These are phyloP conservation scores for Drosophila sproati DNA, from an alignment of 1,140 invertebrate genomes.

Conservation along the genomic window DNA sequence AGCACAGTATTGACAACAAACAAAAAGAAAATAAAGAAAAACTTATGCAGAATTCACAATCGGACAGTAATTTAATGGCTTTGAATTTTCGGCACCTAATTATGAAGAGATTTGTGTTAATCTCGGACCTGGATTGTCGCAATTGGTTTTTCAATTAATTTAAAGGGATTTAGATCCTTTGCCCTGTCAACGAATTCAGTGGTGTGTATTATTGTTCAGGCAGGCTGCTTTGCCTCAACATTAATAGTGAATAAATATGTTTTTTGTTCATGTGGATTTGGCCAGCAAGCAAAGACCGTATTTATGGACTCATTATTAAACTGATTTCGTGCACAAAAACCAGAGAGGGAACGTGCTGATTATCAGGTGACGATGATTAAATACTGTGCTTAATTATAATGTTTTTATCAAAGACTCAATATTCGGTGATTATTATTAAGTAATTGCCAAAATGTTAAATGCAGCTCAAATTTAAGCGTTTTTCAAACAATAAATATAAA, in stretches of 20 bases:
- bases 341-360: background rate
- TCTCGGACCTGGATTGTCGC: constrained; percentile 48
- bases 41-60: constrained; percentile 5
- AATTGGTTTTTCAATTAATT: constrained; percentile 81
- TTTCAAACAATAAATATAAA: no score
- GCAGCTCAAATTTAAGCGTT: no score
- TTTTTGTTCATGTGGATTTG: background rate
- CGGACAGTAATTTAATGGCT: constrained; percentile 51
- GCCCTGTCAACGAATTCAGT: constrained; percentile 24
- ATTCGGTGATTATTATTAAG: background rate
- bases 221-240: constrained; percentile 18
- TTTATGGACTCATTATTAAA: background rate
- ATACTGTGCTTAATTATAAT: background rate
- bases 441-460: no score
- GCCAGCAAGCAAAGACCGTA: background rate
- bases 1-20: constrained; percentile 37
- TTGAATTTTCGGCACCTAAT: constrained; percentile 69
- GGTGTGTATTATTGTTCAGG: constrained; percentile 36
- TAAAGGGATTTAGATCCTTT: constrained; percentile 53
- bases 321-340: background rate
- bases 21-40: constrained; percentile 22
- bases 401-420: background rate
- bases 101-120: constrained; percentile 76
- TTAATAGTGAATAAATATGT: constrained; percentile 14
- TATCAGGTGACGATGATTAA: background rate